Conservation (phyloP, 2,113 vertebrate genomes). For the Mesitornis unicolor region DNA sequence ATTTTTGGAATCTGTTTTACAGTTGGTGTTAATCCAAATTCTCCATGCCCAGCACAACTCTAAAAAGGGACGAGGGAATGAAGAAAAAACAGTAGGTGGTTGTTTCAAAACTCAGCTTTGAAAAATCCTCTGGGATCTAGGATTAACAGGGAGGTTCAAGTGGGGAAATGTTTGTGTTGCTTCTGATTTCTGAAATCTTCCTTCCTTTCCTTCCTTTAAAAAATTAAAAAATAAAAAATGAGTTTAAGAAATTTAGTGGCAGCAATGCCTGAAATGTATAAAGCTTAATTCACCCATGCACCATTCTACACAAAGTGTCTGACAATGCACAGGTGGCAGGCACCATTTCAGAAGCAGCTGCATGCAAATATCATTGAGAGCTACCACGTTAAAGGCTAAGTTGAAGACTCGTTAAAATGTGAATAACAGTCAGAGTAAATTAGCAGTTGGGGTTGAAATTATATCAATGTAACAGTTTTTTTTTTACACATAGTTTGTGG, state of each 20-base stretch:
- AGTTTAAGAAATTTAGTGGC: background rate
- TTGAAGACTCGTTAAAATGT: background rate
- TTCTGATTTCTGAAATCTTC: background rate
- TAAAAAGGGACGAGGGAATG: background rate
- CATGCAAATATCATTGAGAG: too few species aligned
- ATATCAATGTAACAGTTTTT: background rate
- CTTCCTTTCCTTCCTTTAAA: too few species aligned
- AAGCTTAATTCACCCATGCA: background rate
- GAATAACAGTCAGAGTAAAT: background rate
- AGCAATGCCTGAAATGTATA: too few species aligned
- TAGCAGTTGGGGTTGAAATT: background rate
- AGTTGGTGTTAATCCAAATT: too few species aligned
- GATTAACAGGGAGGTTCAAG: background rate
- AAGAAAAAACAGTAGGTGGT: background rate
- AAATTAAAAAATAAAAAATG: background rate
- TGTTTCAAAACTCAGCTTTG: background rate
- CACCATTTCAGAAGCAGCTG: too few species aligned
- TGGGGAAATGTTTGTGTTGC: background rate
- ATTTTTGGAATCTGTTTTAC: too few species aligned
- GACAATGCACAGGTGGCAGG: background rate
- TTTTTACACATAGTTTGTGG: background rate
- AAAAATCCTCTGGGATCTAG: background rate
- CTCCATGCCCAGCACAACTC: background rate
- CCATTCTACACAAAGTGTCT: background rate
- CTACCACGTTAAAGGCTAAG: background rate